A percentile compares a stretch with the other conserved stretches of the same genome.
Evolutionary conservation across 2,888 invertebrate species (phyloP).

Genomic region (Thymelicus sylvestris): DNA sequence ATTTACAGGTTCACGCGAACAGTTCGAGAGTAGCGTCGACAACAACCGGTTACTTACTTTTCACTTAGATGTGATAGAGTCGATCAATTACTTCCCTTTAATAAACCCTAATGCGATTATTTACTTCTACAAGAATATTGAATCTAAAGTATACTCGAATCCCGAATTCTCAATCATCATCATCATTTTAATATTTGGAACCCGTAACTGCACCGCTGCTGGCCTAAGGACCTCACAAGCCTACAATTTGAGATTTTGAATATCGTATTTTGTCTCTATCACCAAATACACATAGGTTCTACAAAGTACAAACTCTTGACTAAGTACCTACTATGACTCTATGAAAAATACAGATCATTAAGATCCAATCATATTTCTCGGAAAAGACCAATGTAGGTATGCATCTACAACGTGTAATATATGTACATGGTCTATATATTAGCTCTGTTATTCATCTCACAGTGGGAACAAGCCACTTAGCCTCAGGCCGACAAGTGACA

Average conservation of each 20-base stretch:
- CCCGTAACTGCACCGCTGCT: too few species aligned
- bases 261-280: too few species aligned
- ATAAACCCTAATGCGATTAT: neutral
- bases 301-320: too few species aligned
- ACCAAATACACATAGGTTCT: too few species aligned
- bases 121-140: neutral
- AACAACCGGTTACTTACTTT: neutral
- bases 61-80: neutral
- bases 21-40: neutral
- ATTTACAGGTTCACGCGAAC: too few species aligned
- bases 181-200: too few species aligned
- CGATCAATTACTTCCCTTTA: neutral
- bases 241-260: too few species aligned
- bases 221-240: too few species aligned
- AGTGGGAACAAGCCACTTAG: slow-evolving; percentile 8
- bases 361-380: neutral
- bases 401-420: neutral
- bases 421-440: slow-evolving; percentile 4
- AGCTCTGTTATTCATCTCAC: slow-evolving; percentile 12
- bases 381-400: neutral
- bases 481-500: slow-evolving; percentile 8
- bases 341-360: too few species aligned
- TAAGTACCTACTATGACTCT: too few species aligned
- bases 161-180: too few species aligned
- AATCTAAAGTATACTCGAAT: neutral